Evolutionary conservation across 2,888 invertebrate species (phyloP), one percentile per base, ranked within the genome.

Genomic region (Aphrophora alni): DNA sequence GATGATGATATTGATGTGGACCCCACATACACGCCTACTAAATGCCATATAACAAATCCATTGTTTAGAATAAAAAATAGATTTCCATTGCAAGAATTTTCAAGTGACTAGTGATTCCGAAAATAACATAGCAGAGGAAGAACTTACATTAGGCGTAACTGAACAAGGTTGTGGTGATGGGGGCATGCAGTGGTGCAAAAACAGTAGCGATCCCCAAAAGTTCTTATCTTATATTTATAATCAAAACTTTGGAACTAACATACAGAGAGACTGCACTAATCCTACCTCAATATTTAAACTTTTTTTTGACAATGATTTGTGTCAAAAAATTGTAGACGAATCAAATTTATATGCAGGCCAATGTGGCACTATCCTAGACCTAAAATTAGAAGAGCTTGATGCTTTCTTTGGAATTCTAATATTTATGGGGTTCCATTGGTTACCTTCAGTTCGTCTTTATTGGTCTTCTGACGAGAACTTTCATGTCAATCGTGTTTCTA

Each of bases 261-360:
- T 69, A 8, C 25, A 71, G 17, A 71, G 27, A 28, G 12, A 71
- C 4, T 7, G 17, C 33, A 33, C 27, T 25, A 25, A 71, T 71
- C 71, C 26, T 24, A 33, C 25, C 17, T 28, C 28, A 17, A 71
- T 71, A 24, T 71, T 71, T n/a, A 71, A 24, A 71, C 26, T 71
- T n/a, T 17, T 69, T 26, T 71, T 71, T 8, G 71, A 71, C 33
- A 33, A 71, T 71, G 71, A 26, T 17, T 28, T 71, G n/a, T 26
- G 17, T 5, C 27, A 71, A 71, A 27, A 25, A 4, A 71, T 78
- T n/a, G 74, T 79, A n/a, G 25, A 14, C 25, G n/a, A 74, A 14
- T 79, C 75, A 27, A 75, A 79, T 69, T 38, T 68, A 79, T 79
- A 75, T 80, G 73, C 75, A 21, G 28, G 33, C 59, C 80, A 80